Conservation (phyloP, 2,888 invertebrate genomes). For the Tolmerus cingulatus region DNA sequence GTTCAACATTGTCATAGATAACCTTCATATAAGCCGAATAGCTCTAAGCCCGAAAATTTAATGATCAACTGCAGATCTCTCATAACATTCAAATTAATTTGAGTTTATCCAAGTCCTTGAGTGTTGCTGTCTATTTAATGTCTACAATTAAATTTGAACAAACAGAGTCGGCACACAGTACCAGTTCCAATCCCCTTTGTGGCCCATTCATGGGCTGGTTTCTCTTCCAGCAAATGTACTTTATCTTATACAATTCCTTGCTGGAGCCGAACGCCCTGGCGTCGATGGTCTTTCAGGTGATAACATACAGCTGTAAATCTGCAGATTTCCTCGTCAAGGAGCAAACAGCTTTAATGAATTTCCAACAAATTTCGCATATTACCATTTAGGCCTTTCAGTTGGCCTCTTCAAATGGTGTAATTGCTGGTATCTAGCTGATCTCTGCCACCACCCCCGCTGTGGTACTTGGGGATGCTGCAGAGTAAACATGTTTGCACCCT, state of each 20-base stretch:
- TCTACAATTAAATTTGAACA: constrained; percentile 13
- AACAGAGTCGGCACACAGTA: neutral
- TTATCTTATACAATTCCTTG: neutral
- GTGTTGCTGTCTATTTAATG: neutral
- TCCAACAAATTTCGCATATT: constrained; percentile 48
- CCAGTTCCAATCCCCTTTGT: neutral
- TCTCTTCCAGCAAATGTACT: neutral
- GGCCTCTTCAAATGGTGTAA: constrained; percentile 8
- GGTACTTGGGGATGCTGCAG: neutral
- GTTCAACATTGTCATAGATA: neutral
- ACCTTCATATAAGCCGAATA: neutral
- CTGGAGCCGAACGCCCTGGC: neutral
- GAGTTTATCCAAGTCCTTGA: neutral
- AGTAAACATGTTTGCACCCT: constrained; percentile 6
- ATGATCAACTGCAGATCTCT: neutral
- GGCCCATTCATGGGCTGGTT: neutral
- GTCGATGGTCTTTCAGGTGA: constrained; percentile 7
- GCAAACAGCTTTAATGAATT: constrained; percentile 48
- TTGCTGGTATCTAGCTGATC: neutral
- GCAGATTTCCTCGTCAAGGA: constrained; percentile 12
- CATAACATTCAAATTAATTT: neutral
- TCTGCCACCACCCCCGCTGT: neutral
- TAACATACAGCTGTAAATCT: constrained; percentile 25
- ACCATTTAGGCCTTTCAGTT: constrained; percentile 43
- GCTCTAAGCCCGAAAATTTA: neutral